phyloP scores from a whole-genome alignment of 2,888 invertebrate species.

The Thera britannica region DNA sequence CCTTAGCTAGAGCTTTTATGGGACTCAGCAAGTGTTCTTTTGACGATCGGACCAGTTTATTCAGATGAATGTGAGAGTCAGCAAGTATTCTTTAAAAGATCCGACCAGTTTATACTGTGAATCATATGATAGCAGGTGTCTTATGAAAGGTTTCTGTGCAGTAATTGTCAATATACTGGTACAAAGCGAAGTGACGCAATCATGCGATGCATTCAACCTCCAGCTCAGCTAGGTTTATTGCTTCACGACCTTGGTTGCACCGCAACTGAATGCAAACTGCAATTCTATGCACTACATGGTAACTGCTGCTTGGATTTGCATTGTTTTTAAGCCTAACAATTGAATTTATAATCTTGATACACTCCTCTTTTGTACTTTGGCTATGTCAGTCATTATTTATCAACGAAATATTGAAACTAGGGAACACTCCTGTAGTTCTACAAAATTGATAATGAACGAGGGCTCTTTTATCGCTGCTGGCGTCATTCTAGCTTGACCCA shows the following conservation, averaged over 20 bases:
- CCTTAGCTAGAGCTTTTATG: conserved; percentile 4
- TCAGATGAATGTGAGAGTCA: not conserved
- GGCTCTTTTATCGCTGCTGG: conserved; percentile 77
- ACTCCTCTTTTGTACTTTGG: conserved; percentile 3
- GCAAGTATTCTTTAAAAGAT: conserved; percentile 14
- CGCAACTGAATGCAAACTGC: conserved; percentile 74
- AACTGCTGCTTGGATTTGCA: conserved; percentile 27
- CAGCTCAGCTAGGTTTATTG: conserved; percentile 71
- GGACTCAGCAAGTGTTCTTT: conserved; percentile 12
- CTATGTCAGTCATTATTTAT: not conserved
- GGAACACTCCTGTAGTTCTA: conserved; percentile 29
- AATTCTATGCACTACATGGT: conserved; percentile 58
- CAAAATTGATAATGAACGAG: conserved; percentile 78
- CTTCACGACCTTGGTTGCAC: conserved; percentile 78
- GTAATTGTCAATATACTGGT: conserved; percentile 11
- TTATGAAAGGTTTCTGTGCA: not conserved
- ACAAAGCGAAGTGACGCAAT: conserved; percentile 57
- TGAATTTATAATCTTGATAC: not conserved
- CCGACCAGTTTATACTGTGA: not conserved
- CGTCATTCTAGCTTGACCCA: conserved; percentile 80
- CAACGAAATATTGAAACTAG: conserved; percentile 3
- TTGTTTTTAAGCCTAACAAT: conserved; percentile 11
- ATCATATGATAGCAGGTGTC: not conserved
- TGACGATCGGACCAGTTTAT: conserved; percentile 3
- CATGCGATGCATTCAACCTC: conserved; percentile 66